Percentiles rank a stretch among this genome's conserved stretches.
Evolutionary conservation across 2,113 vertebrate genomes (phyloP).

Genomic region (Ciconia stormi): DNA sequence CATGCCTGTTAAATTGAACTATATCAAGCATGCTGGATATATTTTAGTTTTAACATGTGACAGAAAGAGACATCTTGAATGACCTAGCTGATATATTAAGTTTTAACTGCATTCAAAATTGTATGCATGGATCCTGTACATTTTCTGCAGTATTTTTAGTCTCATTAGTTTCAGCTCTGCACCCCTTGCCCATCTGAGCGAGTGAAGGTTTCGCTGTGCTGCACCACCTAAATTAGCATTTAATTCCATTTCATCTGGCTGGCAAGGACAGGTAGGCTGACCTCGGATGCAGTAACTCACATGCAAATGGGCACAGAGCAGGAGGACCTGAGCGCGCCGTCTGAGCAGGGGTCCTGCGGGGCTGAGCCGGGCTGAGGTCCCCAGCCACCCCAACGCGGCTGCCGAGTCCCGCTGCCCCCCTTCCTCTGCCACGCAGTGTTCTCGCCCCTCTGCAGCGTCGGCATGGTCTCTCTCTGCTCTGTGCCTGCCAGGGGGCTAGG

Average conservation of each 20-base stretch:
- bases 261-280: too few relatives aligned
- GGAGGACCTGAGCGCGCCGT: too few relatives aligned
- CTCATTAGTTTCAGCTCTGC: not conserved
- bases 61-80: not conserved
- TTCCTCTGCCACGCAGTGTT: fast-evolving
- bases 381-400: fast-evolving
- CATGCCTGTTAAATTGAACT: fast-evolving
- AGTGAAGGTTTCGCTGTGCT: fast-evolving
- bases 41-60: too few relatives aligned
- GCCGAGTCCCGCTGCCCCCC: not conserved
- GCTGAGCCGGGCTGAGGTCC: fast-evolving
- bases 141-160: too few relatives aligned
- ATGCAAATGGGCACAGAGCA: not conserved
- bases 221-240: fast-evolving
- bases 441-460: fast-evolving
- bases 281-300: fast-evolving
- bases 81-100: not conserved
- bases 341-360: too few relatives aligned
- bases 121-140: fast-evolving
- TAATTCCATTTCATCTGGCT: not conserved
- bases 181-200: fast-evolving
- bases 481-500: not conserved
- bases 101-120: not conserved
- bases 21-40: fast-evolving
- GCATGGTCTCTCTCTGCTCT: fast-evolving